Base-by-base conservation (phyloP, 2,797 vertebrate genomes). In the Manis crassicaudata region DNA sequence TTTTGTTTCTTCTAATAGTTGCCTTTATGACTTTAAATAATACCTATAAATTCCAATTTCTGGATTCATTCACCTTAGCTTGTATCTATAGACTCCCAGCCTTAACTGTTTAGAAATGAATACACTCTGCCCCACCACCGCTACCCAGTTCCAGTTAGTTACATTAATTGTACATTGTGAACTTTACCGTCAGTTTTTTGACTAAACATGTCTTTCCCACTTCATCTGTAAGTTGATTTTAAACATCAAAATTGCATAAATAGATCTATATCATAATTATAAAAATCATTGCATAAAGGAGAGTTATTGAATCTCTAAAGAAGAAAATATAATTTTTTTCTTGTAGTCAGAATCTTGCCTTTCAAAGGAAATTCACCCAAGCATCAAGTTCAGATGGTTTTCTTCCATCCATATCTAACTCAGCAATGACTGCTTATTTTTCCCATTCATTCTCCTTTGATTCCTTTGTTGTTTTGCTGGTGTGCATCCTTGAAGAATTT, bases 321-420 rank as follows among this genome's bases (percentile, higher is more conserved):
- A 85, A 93, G 58, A 11, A 90, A 81, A 85, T 50, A 16, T 4
- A 43, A 10, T 21, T 50, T 93, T 91, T 88, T 50, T 93, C 87
- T 88, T 65, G 6, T 13, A 20, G 21, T 58, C 23, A 54, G 29
- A 72, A 79, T 56, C 77, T 72, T 79, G 56, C 20, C 65, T 80
- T 25, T 70, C 25, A 75, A 85, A 29, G 32, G 56, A 88, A 16
- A 73, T 29, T 32, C 35, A 43, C n/a, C 17, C 14, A 58, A 67
- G 46, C 4, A 35, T 63, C 3, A 14, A 54, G 40, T 23, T 43
- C 62, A 50, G 35, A 73, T 63, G 43, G 4, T 43, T 81, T 63
- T 43, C 21, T 81, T 81, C 43, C 18, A 54, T 73, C 43, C 35
- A 0, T 23, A 11, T 32, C 67, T 43, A 25, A 35, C n/a, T 60